Evolutionary conservation across 2,888 invertebrate genomes (phyloP).

Genomic region (Piscicola geometra): DNA sequence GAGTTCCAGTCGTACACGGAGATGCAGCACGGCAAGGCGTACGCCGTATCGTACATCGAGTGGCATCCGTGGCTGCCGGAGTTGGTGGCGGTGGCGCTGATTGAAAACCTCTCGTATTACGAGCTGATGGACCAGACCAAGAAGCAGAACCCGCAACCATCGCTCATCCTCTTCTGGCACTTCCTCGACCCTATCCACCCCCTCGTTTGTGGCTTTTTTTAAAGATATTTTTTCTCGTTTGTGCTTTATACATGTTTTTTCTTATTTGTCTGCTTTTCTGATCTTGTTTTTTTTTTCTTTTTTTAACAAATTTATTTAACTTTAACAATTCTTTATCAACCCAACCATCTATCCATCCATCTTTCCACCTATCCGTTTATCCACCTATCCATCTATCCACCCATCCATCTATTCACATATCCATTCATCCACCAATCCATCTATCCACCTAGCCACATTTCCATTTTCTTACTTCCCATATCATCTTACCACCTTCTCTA

Average conservation of each 20-base stretch:
- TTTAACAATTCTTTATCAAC: too few species aligned
- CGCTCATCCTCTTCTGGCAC: constrained; percentile 56
- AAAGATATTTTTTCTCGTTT: not conserved
- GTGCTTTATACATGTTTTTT: not conserved
- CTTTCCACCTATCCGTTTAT: not conserved
- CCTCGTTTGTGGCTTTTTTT: constrained; percentile 47
- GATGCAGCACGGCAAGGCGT: constrained; percentile 56
- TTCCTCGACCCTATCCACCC: constrained; percentile 57
- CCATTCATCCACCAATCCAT: too few species aligned
- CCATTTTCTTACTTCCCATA: too few species aligned
- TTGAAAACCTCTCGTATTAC: constrained; percentile 53
- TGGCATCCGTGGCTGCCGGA: constrained; percentile 56
- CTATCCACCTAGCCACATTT: too few species aligned
- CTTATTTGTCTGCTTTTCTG: not conserved
- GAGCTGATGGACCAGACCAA: constrained; percentile 53
- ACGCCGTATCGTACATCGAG: constrained; percentile 54
- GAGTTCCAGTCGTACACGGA: constrained; percentile 57
- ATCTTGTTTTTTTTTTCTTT: not conserved
- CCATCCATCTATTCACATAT: too few species aligned
- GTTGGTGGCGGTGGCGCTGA: constrained; percentile 54
- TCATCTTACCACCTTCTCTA: too few species aligned
- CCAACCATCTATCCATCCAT: too few species aligned
- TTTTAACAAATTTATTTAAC: too few species aligned
- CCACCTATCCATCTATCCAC: not conserved
- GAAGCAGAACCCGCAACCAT: constrained; percentile 53